Evolutionary conservation across 2,888 invertebrate genomes (phyloP).

Genomic region (Chrysolina oricalcia): DNA sequence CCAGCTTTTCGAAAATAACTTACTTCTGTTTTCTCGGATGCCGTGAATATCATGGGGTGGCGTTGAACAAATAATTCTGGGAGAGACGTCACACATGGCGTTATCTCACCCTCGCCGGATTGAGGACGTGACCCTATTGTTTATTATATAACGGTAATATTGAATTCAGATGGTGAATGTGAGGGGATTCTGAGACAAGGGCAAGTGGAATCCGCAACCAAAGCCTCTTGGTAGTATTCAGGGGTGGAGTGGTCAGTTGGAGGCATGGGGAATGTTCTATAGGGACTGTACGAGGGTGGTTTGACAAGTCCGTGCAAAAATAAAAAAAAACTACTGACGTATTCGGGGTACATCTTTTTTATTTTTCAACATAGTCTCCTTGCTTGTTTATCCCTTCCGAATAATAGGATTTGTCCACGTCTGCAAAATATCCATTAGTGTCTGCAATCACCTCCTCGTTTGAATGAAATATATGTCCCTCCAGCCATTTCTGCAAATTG

Average conservation of each 20-base stretch:
- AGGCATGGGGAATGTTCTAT: background rate
- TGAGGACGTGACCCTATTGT: conserved; percentile 13
- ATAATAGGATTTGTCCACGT: no score
- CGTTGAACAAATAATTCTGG: conserved; percentile 22
- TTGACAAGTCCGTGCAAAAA: no score
- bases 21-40: background rate
- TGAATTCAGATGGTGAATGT: background rate
- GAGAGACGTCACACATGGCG: background rate
- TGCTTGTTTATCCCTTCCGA: no score
- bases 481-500: no score
- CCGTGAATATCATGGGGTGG: background rate
- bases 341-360: no score
- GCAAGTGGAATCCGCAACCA: background rate
- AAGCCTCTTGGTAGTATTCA: background rate
- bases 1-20: conserved; percentile 11
- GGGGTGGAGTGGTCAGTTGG: no score
- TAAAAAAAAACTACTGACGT: no score
- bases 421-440: no score
- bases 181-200: background rate
- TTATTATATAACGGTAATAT: background rate
- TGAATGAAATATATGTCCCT: no score
- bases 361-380: no score
- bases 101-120: conserved; percentile 4
- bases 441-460: no score
- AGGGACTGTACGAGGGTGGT: background rate